Evolutionary conservation across 1,140 invertebrate genomes (phyloP).

Genomic region (Nephila pilipes): DNA sequence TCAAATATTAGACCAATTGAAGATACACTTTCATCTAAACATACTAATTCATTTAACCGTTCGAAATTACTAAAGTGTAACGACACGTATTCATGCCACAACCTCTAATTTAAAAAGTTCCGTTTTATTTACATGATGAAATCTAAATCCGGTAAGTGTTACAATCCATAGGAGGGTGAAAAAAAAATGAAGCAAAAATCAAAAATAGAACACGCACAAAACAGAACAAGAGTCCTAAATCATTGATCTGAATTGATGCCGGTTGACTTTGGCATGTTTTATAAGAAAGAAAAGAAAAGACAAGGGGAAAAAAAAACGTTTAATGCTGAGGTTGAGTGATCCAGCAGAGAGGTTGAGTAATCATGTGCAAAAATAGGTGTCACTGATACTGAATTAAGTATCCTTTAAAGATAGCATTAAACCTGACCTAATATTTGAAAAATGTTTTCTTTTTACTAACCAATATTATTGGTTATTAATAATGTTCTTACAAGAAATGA

Average conservation of each 20-base stretch:
- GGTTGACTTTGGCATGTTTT: constrained; percentile 29
- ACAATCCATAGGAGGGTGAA: not conserved
- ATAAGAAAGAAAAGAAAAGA: constrained; percentile 39
- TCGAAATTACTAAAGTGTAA: not conserved
- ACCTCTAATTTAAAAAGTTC: not conserved
- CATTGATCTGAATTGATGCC: constrained; percentile 21
- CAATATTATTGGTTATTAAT: constrained; percentile 9
- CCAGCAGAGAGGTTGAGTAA: constrained; percentile 42
- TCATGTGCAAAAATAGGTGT: constrained; percentile 69
- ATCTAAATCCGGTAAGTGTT: constrained; percentile 1
- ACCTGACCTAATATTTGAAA: constrained; percentile 60
- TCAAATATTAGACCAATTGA: too few species aligned
- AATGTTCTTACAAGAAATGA: constrained; percentile 36
- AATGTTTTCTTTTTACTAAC: constrained; percentile 2
- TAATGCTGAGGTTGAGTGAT: constrained; percentile 41
- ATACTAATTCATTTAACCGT: not conserved
- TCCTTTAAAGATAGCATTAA: constrained; percentile 55
- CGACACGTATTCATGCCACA: not conserved
- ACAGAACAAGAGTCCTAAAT: constrained; percentile 8
- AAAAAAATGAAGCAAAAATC: constrained; percentile 2
- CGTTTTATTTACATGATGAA: constrained; percentile 35
- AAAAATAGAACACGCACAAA: constrained; percentile 11
- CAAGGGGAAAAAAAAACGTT: not conserved
- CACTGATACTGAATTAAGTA: constrained; percentile 60
- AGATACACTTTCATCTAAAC: not conserved